A percentile compares a stretch with the other conserved stretches of the same genome.
Evolutionary conservation across 92 coral and sea anemone species (phyloP).

Genomic region (Micromussa lordhowensis): DNA sequence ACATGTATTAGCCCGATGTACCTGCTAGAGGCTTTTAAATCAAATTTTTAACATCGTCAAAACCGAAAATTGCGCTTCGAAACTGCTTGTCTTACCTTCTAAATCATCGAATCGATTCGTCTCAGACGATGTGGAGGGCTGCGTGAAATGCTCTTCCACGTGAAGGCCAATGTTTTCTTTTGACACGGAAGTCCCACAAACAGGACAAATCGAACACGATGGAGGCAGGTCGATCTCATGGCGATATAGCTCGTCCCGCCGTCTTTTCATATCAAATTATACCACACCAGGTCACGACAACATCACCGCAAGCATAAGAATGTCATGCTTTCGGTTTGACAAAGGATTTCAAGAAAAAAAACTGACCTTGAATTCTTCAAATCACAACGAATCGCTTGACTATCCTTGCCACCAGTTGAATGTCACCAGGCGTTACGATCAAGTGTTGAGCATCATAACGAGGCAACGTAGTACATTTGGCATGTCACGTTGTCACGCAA

Average conservation of each 20-base stretch:
- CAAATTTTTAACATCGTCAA: background rate
- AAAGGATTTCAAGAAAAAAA: background rate
- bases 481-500: slow-evolving; percentile 12
- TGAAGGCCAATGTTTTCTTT: slow-evolving; percentile 85
- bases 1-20: background rate
- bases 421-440: slow-evolving; percentile 52
- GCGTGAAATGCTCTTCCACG: slow-evolving; percentile 90
- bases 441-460: slow-evolving; percentile 34
- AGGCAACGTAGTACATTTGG: slow-evolving; percentile 9
- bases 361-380: background rate
- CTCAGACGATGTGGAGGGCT: slow-evolving; percentile 78
- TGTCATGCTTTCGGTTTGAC: slow-evolving; percentile 34
- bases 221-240: slow-evolving; percentile 80
- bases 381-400: slow-evolving; percentile 20
- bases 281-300: slow-evolving; percentile 6
- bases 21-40: slow-evolving; percentile 56
- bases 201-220: slow-evolving; percentile 90
- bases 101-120: slow-evolving; percentile 66
- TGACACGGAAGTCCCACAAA: slow-evolving; percentile 87
- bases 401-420: slow-evolving; percentile 44
- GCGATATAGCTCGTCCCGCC: slow-evolving; percentile 76
- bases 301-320: slow-evolving; percentile 39
- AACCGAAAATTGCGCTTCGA: background rate
- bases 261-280: slow-evolving; percentile 78
- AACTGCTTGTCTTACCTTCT: slow-evolving; percentile 68